phyloP scores from a whole-genome alignment of 2,797 vertebrate species.

The Graptemys geographica region DNA sequence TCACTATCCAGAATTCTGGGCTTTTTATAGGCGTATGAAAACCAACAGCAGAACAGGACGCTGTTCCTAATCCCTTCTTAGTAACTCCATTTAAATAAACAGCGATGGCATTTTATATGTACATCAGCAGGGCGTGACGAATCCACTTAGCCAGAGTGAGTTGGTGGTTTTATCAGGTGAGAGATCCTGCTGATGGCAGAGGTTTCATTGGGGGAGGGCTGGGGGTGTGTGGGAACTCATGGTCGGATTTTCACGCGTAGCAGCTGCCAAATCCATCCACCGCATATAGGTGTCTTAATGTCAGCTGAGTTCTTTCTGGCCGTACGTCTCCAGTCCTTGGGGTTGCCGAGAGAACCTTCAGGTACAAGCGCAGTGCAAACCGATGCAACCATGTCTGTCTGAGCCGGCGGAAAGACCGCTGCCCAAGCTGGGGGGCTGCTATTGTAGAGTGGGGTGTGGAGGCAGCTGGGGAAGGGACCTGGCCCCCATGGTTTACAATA shows the following conservation, averaged over 20 bases:
- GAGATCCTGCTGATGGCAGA: not conserved
- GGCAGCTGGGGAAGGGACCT: not conserved
- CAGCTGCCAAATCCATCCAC: not conserved
- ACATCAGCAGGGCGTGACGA: not conserved
- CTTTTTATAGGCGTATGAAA: not conserved
- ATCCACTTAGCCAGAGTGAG: not conserved
- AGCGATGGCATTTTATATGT: not conserved
- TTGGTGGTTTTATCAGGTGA: not conserved
- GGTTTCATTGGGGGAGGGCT: not conserved
- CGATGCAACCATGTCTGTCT: too few relatives aligned
- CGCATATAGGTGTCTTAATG: not conserved
- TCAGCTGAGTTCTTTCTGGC: not conserved
- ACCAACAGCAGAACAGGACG: not conserved
- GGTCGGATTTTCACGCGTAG: fast-evolving
- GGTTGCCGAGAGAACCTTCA: not conserved
- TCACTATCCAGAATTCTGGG: not conserved
- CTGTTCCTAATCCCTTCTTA: not conserved
- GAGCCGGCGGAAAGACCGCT: too few relatives aligned
- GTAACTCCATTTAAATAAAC: not conserved
- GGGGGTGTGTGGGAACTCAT: not conserved
- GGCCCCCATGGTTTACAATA: not conserved
- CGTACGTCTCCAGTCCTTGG: not conserved
- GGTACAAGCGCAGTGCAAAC: too few relatives aligned
- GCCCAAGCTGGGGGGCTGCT: too few relatives aligned
- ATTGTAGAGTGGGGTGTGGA: not conserved